Evolutionary conservation across 2,888 invertebrate species (phyloP), one percentile per base, ranked within the genome.

Genomic region (Parthenolecanium corni): DNA sequence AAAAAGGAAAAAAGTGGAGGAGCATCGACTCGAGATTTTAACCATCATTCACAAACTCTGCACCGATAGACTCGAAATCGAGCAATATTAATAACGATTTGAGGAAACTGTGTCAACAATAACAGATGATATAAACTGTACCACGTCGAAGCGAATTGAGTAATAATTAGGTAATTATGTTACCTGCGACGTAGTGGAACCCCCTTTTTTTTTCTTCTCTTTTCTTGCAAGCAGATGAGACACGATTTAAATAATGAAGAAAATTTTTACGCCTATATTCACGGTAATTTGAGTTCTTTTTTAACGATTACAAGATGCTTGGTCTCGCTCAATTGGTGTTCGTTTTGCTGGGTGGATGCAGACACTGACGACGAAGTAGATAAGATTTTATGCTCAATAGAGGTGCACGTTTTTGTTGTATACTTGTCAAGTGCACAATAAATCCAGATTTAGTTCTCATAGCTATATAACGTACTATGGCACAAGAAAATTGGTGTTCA

Each of bases 131-230:
- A 49, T 49, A 58, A 58, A 38, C 25, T 38, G 25, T 49, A 47
- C 31, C n/a, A 23, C 23, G 36, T 58, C 36, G 47, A 47, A 24
- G 46, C 21, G 47, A 46, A 58, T 58, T 58, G 58, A 58, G 49
- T 58, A 58, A 58, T 58, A 58, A 58, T 58, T 49, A 58, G 58
- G 58, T 58, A 58, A 58, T 58, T 58, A 58, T 58, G 58, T 58
- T 58, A 58, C 51, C 20, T 1, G 24, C 16, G 44, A 25, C 14
- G n/a, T 25, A 36, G 53, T 40, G 53, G 53, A 20, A 23, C 51
- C n/a, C n/a, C n/a, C 2, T 25, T 24, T 25, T 25, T 24, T 25
- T 14, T 25, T 51, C 51, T 51, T 16, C 51, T 16, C n/a, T n/a
- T n/a, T n/a, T 21, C 20, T 12, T 12, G 11, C 18, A 53, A 38